A percentile compares a stretch with the other conserved stretches of the same genome.
Evolutionary conservation across 2,888 invertebrate species (phyloP).

Genomic region (Aphodius sticticus): DNA sequence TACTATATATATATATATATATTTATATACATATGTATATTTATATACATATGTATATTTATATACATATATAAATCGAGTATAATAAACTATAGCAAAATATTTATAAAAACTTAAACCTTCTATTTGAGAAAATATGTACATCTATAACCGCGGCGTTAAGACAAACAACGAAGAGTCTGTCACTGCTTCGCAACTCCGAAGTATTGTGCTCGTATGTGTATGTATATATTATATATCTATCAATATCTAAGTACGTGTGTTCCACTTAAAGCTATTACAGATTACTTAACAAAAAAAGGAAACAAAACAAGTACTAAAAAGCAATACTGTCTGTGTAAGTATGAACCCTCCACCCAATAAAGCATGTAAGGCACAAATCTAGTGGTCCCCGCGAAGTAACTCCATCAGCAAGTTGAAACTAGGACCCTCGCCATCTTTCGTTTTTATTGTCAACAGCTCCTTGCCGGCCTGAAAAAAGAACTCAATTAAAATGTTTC

Average conservation of each 20-base stretch:
- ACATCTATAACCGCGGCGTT: conserved; percentile 18
- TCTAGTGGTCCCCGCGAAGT: conserved; percentile 87
- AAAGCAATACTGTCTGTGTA: conserved; percentile 59
- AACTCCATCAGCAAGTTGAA: conserved; percentile 97
- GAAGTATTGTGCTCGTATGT: not conserved
- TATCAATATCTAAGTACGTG: not conserved
- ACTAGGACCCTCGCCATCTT: conserved; percentile 88
- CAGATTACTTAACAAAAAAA: conserved; percentile 39
- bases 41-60: conserved; percentile 11
- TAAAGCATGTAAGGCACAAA: conserved; percentile 56
- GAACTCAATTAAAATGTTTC: not conserved
- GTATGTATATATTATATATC: not conserved
- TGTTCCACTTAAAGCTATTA: conserved; percentile 53
- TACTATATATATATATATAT: conserved; percentile 5
- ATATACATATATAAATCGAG: conserved; percentile 23
- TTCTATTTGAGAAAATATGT: conserved; percentile 48
- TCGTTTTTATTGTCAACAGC: conserved; percentile 85
- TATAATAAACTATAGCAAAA: conserved; percentile 53
- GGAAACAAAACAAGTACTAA: conserved; percentile 34
- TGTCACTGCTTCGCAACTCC: no score
- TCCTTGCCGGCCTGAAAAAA: conserved; percentile 86
- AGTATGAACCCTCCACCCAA: conserved; percentile 53
- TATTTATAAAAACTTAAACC: conserved; percentile 49
- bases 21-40: conserved; percentile 11
- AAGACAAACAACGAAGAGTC: no score